These are phyloP conservation scores for Thamnophis sirtalis DNA, from an alignment of 2,113 vertebrate species.

Conservation along the genomic window DNA sequence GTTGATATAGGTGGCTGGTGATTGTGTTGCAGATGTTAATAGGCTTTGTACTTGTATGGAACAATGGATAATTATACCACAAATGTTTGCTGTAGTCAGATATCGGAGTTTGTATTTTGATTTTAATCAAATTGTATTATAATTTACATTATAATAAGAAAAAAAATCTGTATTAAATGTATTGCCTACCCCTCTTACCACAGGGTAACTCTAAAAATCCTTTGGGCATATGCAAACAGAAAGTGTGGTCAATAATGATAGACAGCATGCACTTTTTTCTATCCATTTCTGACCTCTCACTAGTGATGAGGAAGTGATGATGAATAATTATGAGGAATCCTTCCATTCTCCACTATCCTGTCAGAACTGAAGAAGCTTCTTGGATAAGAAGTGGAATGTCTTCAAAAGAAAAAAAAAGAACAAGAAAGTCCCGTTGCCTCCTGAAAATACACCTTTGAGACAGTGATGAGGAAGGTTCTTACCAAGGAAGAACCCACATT, in stretches of 20 bases:
- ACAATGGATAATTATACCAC: background rate
- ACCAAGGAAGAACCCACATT: background rate
- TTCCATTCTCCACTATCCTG: no score
- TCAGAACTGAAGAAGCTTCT: no score
- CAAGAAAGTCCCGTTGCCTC: no score
- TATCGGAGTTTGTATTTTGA: background rate
- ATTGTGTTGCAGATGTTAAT: background rate
- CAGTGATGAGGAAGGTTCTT: background rate
- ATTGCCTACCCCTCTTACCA: background rate
- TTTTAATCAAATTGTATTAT: no score
- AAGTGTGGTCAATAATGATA: background rate
- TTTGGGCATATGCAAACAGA: background rate
- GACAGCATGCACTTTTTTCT: background rate
- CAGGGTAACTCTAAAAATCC: background rate
- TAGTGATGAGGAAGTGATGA: background rate
- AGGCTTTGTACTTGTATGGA: background rate
- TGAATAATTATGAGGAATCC: no score
- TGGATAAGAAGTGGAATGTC: no score
- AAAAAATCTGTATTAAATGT: background rate
- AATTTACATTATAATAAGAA: background rate
- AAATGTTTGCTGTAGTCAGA: background rate
- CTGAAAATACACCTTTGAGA: no score
- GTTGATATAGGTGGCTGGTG: background rate
- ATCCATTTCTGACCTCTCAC: background rate
- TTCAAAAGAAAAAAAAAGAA: no score